Base-by-base conservation (phyloP, 2,113 vertebrate species). In the Eretmochelys imbricata region DNA sequence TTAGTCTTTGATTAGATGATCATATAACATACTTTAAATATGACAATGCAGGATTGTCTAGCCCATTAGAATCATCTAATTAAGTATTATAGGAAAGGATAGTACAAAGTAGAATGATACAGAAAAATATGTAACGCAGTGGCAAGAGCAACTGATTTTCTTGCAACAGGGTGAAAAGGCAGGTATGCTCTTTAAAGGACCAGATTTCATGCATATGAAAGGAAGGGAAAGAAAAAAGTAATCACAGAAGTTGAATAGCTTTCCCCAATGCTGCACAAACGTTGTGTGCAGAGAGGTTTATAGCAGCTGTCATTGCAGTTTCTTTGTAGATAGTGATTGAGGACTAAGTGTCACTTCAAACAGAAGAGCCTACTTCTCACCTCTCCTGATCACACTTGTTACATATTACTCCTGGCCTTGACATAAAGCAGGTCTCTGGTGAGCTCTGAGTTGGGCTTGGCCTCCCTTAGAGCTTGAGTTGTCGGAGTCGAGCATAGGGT, bases 1-100 rank as follows among this genome's bases (percentile, higher is more conserved):
- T 72, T 95, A 82, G 93, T 78, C 78, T 85, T 50, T 92, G 85
- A 46, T 89, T 94, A 82, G 46, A 92, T 8, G 62, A 87, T 5
- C 55, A 93, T 24, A 10, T 80, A 80, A 38, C 1, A 0, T 78
- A 46, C 81, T 89, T 75, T 53, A 92, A 93, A 88, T 80, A 94
- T 75, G 88, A 54, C 14, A 59, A 2, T 88, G 89, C 65, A 72
- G 65, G 91, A 55, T 95, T 91, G 88, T 82, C 62, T 85, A 92
- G 76, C 3, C 5, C 49, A n/a, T 82, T 53, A 72, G 42, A 89
- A 89, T 38, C 80, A 90, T 0, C 76, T 31, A 75, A 91, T 94
- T 59, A 69, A 53, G 88, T 82, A 35, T 48, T 25, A 89, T 88
- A 86, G 80, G 53, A 57, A 54, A 48, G 2, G 11, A 57, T 6